Base-by-base conservation (phyloP, 2,797 vertebrate genomes). In the Phylloscopus collybita region DNA sequence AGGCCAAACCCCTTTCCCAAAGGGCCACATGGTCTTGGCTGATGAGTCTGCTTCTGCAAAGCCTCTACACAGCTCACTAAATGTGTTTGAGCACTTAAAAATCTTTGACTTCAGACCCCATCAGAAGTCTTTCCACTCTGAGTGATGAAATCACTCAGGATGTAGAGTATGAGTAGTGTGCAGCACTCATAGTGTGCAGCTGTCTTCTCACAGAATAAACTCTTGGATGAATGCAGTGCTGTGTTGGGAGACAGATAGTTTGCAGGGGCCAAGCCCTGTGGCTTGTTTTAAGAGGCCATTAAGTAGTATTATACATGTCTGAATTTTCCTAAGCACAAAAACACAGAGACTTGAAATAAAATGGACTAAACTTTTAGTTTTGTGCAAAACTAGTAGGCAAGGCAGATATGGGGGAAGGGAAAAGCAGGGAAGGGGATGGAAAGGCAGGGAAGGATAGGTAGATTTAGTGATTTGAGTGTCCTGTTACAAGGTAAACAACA, bases 1-100 rank as follows among this genome's bases (percentile, higher is more conserved):
- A 92, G 70, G 44, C 50, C 65, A 92, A 93, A 96, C 13, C 9
- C 8, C 36, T 90, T 78, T 91, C 49, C 66, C 11, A 86, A 34
- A 34, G 29, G 27, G 40, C 76, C 76, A 56, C 3, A 13, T 51
- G 65, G 62, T 50, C 30, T 87, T 47, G 42, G 16, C 16, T 80
- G 56, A 67, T 54, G 57, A 83, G 12, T 36, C 65, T 90, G 61
- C 64, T 88, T 42, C 71, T 86, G 42, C 70, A 69, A 8, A 67
- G n/a, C 62, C 45, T 92, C 51, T 81, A 13, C 19, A 21, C 51
- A 29, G 34, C 17, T 61, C 81, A 44, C 42, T 80, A 62, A 83
- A 75, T 38, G 54, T 29, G n/a, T 65, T 32, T 34, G 16, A 80
- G 69, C 45, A 12, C 54, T 57, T 51, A 69, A 83, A 73, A 70